Base-by-base conservation (phyloP, 2,888 invertebrate genomes). In the Acronicta aceris region DNA sequence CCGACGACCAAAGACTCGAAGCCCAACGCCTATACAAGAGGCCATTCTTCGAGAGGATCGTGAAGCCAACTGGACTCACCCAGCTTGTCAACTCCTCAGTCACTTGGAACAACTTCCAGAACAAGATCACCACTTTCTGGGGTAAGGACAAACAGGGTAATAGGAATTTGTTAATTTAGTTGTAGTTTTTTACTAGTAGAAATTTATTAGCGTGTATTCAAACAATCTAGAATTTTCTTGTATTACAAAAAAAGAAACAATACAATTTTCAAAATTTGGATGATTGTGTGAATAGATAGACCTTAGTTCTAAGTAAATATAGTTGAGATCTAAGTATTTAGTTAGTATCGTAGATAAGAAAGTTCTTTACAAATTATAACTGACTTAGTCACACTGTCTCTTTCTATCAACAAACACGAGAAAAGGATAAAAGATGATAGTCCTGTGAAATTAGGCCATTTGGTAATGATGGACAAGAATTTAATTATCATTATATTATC, bases 1-100 rank as follows among this genome's bases (percentile, higher is more conserved):
- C 96, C 0, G 88, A 91, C 0, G 96, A 96, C 78, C 97, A 97
- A 83, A 88, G 95, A 21, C 78, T 89, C 4, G 96, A 97, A 83
- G 95, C 97, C 0, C 92, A 92, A 48, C 90, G 96, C 48, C 85
- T 97, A 7, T 97, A 96, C 89, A 95, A 95, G 73, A 88, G 95
- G 65, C 96, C 96, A 0, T 83, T 96, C 17, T 83, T 96, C 38
- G 96, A 96, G 68, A 89, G 95, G 15, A 76, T 95, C 8, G 76
- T 87, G 2, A 86, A 75, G 15, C 88, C 91, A 0, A 85, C 84
- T 4, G 74, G 89, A 6, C 65, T 93, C 12, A 81, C 90, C 0
- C 87, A 89, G 21, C 65, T 93, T 2, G 84, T 92, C 46, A 83
- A 85, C 51, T 76, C 84, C 2, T 88, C 93, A 0, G 86, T 88